Percentiles rank a stretch among this genome's conserved stretches.
phyloP scores from a whole-genome alignment of 2,113 vertebrate species.

The Sander vitreus region DNA sequence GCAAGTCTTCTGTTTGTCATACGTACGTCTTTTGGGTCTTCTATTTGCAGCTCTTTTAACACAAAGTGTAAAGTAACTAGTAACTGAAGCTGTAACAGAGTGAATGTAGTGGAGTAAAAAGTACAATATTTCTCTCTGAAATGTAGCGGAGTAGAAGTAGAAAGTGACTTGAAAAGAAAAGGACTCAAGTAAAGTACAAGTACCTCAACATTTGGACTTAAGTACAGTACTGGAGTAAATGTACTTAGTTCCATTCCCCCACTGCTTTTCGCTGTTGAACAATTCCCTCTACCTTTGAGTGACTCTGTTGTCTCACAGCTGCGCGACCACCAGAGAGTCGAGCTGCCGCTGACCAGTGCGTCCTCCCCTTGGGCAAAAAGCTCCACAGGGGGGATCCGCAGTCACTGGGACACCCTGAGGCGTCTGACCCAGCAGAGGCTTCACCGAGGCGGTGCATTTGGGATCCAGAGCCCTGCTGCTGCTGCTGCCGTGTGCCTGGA shows the following conservation, averaged over 20 bases:
- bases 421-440: conserved; percentile 52
- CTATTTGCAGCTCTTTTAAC: neutral
- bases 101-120: no score
- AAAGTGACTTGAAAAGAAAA: no score
- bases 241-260: no score
- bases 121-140: no score
- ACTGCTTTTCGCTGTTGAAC: neutral
- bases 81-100: no score
- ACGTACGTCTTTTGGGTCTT: no score
- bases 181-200: no score
- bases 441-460: conserved; percentile 7
- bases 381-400: conserved; percentile 21
- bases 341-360: neutral
- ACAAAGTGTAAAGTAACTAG: no score
- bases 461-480: neutral
- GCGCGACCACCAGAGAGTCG: conserved; percentile 16
- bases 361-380: conserved; percentile 51
- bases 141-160: no score
- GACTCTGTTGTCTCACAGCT: conserved; percentile 66
- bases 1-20: neutral
- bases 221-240: no score
- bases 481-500: neutral
- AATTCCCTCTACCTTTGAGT: conserved; percentile 29
- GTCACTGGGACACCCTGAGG: conserved; percentile 69
- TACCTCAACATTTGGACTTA: no score